Evolutionary conservation across 2,797 vertebrate species (phyloP), one percentile per base, ranked within the genome.

Genomic region (Cetoscarus ocellatus): DNA sequence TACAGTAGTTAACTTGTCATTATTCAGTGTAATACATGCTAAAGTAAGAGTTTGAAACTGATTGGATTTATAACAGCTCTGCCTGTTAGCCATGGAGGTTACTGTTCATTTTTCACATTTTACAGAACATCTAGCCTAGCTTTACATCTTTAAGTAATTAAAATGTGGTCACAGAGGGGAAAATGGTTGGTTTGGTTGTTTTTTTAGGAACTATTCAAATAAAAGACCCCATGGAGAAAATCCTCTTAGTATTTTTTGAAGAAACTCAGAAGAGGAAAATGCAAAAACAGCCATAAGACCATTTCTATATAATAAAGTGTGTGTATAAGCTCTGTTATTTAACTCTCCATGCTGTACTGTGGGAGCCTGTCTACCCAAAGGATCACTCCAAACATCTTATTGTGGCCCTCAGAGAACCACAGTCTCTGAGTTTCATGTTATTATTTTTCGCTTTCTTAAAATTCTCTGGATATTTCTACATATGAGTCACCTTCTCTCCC

Each of bases 381-480:
- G 17, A 54, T 58, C 19, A 59, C 51, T 62, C 62, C 58, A 65
- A 76, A 56, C 59, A 45, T 78, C 18, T 68, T 51, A 50, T 53
- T 71, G 39, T 66, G 78, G 80, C 71, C 71, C 44, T 6, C 40
- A 55, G 11, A 10, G 1, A 49, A 49, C 67, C 75, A 51, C 66
- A 57, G 57, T 9, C 14, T 58, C 44, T 5, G 5, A 17, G 50
- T 61, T 35, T 62, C 15, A 10, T 82, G 61, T 62, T 36, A 68
- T 82, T 75, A 70, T 66, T 64, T 55, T 55, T 67, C 49, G 62
- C 67, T 75, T 50, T 61, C 51, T 66, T 66, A 53, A 50, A 42
- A 69, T 81, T 74, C 69, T 59, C 17, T 35, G 60, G 45, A 72
- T 74, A 54, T 68, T 74, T 77, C 56, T 64, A 54, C 19, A 12